Evolutionary conservation across 2,888 invertebrate species (phyloP), one percentile per base, ranked within the genome.

Genomic region (Eurois occulta): DNA sequence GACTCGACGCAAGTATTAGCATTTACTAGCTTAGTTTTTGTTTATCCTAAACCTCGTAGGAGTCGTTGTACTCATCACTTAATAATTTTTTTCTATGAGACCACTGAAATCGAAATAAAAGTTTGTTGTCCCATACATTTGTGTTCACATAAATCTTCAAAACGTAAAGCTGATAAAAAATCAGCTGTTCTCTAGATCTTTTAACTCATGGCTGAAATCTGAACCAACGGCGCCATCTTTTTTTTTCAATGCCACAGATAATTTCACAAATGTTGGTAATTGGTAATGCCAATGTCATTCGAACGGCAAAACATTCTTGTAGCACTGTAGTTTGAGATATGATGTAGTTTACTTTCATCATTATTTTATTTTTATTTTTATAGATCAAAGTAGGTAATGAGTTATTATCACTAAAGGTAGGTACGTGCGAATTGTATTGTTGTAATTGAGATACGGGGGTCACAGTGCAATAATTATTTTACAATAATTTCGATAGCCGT

Each of bases 401-500:
- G 41, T 6, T 41, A 24, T 11, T 68, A 62, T 68, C 35, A 24
- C 11, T 24, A 1, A 5, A 41, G n/a, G 28, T 78, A 41, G n/a
- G 28, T 78, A 55, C 21, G 72, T 66, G 48, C 16, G n/a, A 73
- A 58, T n/a, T 80, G 48, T 41, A 24, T 67, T 81, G 43, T 79
- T 81, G 11, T 62, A 55, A 75, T 67, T 62, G 7, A 62, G 76
- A 81, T 75, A 79, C 2, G 0, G 6, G 16, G 35, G 43, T 67
- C 60, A 75, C 0, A 52, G 79, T 60, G 21, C 60, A 52, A n/a
- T 75, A 2, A 67, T 75, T 79, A 81, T 55, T 68, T 75, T 28
- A 35, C 82, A 62, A 62, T 73, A 46, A 46, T 35, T 81, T 74
- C 24, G 43, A 79, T 62, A 55, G 13, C 62, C n/a, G 32, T 82